These are phyloP conservation scores for Chloebia gouldiae DNA, from an alignment of 2,113 vertebrate genomes.

Conservation along the genomic window DNA sequence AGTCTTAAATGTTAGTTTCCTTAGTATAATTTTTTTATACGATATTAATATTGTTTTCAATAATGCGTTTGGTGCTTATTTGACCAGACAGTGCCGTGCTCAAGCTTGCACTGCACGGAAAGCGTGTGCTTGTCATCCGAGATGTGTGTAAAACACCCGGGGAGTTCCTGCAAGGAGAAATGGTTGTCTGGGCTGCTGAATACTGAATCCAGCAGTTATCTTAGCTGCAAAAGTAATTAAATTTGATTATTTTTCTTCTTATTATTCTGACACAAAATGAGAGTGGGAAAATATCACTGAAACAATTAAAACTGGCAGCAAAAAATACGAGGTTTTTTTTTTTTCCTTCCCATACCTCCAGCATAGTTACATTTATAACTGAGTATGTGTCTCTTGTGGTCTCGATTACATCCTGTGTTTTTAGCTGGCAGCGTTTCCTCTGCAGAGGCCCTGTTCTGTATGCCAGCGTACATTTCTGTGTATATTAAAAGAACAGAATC, in stretches of 20 bases:
- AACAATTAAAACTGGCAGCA: constrained; percentile 54
- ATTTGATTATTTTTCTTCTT: constrained; percentile 31
- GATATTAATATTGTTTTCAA: background rate
- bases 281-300: constrained; percentile 38
- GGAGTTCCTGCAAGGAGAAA: background rate
- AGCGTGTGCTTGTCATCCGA: background rate
- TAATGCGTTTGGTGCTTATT: background rate
- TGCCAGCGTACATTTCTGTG: constrained; percentile 63
- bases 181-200: background rate
- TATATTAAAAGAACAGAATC: constrained; percentile 51
- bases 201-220: background rate
- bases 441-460: constrained; percentile 67
- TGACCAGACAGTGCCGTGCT: background rate
- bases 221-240: constrained; percentile 35
- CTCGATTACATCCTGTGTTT: constrained; percentile 80
- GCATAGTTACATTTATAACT: constrained; percentile 68
- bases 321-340: background rate
- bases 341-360: constrained; percentile 61
- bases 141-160: background rate
- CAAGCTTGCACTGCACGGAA: background rate
- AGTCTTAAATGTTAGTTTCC: background rate
- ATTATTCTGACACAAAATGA: background rate
- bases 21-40: background rate
- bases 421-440: constrained; percentile 79
- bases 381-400: constrained; percentile 75